Evolutionary conservation across 2,797 vertebrate genomes (phyloP).

Genomic region (Hoplostethus atlanticus): DNA sequence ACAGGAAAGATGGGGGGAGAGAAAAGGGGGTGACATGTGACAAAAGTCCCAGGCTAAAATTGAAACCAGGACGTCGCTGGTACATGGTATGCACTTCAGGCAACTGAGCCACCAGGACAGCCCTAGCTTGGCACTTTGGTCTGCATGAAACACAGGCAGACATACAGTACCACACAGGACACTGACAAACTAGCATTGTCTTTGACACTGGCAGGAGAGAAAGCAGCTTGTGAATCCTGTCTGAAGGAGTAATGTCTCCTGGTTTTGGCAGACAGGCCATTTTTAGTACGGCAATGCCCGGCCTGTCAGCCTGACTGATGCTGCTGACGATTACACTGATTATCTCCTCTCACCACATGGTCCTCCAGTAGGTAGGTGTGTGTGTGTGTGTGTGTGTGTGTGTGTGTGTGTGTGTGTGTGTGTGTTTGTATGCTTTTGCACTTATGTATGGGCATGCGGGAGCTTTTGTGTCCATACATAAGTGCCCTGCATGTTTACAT

Average conservation of each 20-base stretch:
- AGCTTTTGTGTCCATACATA: too few relatives aligned
- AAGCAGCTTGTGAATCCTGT: slow-evolving; percentile 14
- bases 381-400: slow-evolving; percentile 5
- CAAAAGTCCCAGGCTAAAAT: too few relatives aligned
- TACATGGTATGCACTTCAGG: too few relatives aligned
- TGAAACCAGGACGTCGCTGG: too few relatives aligned
- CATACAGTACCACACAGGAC: not conserved
- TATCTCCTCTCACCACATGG: slow-evolving; percentile 52
- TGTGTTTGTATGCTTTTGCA: not conserved
- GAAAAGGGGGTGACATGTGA: too few relatives aligned
- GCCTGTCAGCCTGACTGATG: slow-evolving; percentile 42
- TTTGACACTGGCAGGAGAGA: not conserved
- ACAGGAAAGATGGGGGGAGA: too few relatives aligned
- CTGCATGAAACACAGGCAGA: not conserved
- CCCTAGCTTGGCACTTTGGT: too few relatives aligned
- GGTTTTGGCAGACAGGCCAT: slow-evolving; percentile 19
- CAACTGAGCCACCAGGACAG: too few relatives aligned
- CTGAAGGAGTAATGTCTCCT: slow-evolving; percentile 20
- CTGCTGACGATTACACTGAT: slow-evolving; percentile 42
- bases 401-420: not conserved
- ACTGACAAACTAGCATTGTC: not conserved
- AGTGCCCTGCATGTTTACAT: not conserved
- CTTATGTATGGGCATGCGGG: too few relatives aligned
- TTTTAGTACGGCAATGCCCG: slow-evolving; percentile 32
- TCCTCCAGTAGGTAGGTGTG: slow-evolving; percentile 3